Conservation (phyloP, 2,797 vertebrate species). For the Sebastes nivosus region DNA sequence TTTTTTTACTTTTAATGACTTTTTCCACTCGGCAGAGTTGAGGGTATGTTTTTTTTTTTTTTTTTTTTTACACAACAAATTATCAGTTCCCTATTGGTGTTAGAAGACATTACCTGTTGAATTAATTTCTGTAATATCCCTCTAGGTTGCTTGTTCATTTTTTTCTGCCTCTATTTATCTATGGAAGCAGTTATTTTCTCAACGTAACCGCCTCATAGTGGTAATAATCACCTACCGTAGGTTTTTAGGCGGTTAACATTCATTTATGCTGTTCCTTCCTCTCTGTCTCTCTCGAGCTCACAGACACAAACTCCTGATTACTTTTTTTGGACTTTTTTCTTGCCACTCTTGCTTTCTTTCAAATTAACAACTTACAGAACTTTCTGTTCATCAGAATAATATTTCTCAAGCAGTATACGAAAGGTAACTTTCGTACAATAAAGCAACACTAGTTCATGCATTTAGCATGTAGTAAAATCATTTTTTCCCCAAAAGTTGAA, state of each 20-base stretch:
- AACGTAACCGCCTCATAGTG: conserved; percentile 29
- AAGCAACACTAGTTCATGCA: neutral
- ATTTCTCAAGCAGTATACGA: neutral
- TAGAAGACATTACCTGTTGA: conserved; percentile 65
- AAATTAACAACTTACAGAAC: neutral
- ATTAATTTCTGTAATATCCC: conserved; percentile 68
- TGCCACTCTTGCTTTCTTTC: neutral
- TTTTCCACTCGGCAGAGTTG: conserved; percentile 58
- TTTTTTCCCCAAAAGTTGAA: neutral
- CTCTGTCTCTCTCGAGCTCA: conserved; percentile 3
- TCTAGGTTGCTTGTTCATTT: conserved; percentile 49
- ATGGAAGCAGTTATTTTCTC: conserved; percentile 46
- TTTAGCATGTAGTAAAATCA: neutral
- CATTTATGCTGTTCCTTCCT: conserved; percentile 20
- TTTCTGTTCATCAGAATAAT: neutral
- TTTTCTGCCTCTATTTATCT: conserved; percentile 29
- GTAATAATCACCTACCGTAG: conserved; percentile 42
- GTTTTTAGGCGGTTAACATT: conserved; percentile 58
- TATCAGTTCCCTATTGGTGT: conserved; percentile 56
- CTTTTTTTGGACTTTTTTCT: neutral
- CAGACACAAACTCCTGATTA: conserved; percentile 23
- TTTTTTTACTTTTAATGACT: conserved; percentile 66
- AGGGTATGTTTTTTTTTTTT: conserved; percentile 6
- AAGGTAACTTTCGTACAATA: neutral
- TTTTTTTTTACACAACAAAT: conserved; percentile 54